Evolutionary conservation across 2,888 invertebrate genomes (phyloP).

Genomic region (Macrophya alboannulata): DNA sequence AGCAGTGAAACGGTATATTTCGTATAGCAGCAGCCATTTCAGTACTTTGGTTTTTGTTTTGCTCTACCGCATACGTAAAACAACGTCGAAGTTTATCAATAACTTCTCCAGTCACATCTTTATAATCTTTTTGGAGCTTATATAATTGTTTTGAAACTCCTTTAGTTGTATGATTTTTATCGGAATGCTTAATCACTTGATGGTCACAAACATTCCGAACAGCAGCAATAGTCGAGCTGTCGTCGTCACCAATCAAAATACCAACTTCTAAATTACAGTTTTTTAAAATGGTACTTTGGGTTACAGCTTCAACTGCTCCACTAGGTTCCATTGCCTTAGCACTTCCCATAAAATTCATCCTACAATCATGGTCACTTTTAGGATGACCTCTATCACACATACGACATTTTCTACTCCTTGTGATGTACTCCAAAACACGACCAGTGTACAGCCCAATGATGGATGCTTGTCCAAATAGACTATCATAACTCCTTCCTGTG

Average conservation of each 20-base stretch:
- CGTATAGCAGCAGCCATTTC: not conserved
- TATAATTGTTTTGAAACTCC: slow-evolving; percentile 54
- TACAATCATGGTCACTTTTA: slow-evolving; percentile 64
- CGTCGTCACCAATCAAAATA: slow-evolving; percentile 62
- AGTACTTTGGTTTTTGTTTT: not conserved
- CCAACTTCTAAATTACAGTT: slow-evolving; percentile 59
- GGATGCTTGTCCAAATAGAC: slow-evolving; percentile 65
- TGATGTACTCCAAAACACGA: slow-evolving; percentile 64
- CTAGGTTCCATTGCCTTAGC: slow-evolving; percentile 70
- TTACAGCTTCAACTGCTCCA: slow-evolving; percentile 61
- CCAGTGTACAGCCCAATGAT: slow-evolving; percentile 61
- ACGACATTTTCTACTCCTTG: slow-evolving; percentile 65
- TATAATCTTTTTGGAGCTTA: slow-evolving; percentile 14
- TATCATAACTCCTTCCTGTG: slow-evolving; percentile 65
- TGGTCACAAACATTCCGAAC: slow-evolving; percentile 55
- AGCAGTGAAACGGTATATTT: not conserved
- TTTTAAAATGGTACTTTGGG: slow-evolving; percentile 56
- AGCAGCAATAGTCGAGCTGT: slow-evolving; percentile 62
- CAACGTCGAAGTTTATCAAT: slow-evolving; percentile 22
- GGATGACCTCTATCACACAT: slow-evolving; percentile 63
- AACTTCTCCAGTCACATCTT: slow-evolving; percentile 24
- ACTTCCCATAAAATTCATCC: slow-evolving; percentile 65
- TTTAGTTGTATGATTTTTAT: slow-evolving; percentile 56
- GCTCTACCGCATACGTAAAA: slow-evolving; percentile 7
- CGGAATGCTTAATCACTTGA: slow-evolving; percentile 58